Conservation (phyloP, 2,888 invertebrate species). For the Drosophila neotestacea region DNA sequence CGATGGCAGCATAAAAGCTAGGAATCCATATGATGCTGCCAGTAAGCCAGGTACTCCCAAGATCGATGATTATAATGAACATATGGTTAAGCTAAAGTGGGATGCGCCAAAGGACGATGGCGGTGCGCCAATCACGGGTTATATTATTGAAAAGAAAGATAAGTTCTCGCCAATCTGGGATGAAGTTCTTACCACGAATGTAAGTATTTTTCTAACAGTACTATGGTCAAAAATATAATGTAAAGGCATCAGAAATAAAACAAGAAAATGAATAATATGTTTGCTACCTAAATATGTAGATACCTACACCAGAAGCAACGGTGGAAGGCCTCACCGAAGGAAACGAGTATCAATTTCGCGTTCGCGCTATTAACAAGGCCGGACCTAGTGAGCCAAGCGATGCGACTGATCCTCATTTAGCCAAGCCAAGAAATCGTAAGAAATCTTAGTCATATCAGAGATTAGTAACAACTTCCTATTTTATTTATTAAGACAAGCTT, state of each 20-base stretch:
- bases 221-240: neutral
- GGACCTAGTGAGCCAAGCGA: conserved; percentile 97
- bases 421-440: conserved; percentile 95
- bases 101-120: conserved; percentile 97
- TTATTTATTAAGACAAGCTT: conserved; percentile 19
- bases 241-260: neutral
- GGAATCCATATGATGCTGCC: conserved; percentile 97
- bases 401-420: conserved; percentile 93
- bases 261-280: neutral
- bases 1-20: conserved; percentile 94
- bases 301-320: conserved; percentile 91
- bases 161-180: conserved; percentile 95
- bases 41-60: conserved; percentile 95
- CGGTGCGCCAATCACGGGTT: conserved; percentile 98
- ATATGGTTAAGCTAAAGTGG: conserved; percentile 96
- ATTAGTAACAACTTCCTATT: neutral
- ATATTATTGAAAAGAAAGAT: conserved; percentile 96
- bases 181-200: conserved; percentile 91
- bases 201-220: conserved; percentile 75
- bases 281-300: conserved; percentile 84
- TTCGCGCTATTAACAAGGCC: conserved; percentile 97
- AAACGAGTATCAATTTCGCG: conserved; percentile 97
- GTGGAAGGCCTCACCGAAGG: conserved; percentile 95
- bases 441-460: conserved; percentile 4
- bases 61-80: conserved; percentile 95